Evolutionary conservation across 2,797 vertebrate genomes (phyloP).

Genomic region (Acanthopagrus latus): DNA sequence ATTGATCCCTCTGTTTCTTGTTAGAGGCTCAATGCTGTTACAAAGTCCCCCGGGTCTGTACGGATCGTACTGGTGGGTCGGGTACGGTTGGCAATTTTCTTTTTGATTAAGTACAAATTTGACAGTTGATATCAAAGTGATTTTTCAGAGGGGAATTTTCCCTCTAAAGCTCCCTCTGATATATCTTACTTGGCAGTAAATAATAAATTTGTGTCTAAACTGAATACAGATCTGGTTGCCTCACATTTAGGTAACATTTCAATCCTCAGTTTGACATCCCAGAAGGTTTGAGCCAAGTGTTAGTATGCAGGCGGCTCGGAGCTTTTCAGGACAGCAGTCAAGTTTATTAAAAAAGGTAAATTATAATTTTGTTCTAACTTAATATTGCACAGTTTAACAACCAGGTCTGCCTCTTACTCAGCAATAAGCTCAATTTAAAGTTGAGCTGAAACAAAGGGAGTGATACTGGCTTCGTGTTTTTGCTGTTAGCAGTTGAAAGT

Average conservation of each 20-base stretch:
- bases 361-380: background rate
- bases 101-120: background rate
- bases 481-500: too few species aligned
- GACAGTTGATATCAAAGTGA: background rate
- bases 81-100: background rate
- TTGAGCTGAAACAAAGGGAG: too few species aligned
- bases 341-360: background rate
- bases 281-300: background rate
- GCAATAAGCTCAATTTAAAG: background rate
- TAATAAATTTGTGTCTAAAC: background rate
- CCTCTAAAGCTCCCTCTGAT: background rate
- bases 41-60: constrained; percentile 8
- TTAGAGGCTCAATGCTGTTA: constrained; percentile 29
- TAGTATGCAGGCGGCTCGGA: background rate
- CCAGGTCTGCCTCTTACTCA: background rate
- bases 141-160: background rate
- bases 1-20: constrained; percentile 45
- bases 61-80: background rate
- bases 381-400: background rate
- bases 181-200: background rate
- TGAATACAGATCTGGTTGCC: background rate
- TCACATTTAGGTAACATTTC: background rate
- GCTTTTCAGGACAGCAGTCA: background rate
- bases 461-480: too few species aligned
- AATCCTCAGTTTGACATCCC: background rate